phyloP scores from a whole-genome alignment of 2,888 invertebrate species.

The Furcula furcula region DNA sequence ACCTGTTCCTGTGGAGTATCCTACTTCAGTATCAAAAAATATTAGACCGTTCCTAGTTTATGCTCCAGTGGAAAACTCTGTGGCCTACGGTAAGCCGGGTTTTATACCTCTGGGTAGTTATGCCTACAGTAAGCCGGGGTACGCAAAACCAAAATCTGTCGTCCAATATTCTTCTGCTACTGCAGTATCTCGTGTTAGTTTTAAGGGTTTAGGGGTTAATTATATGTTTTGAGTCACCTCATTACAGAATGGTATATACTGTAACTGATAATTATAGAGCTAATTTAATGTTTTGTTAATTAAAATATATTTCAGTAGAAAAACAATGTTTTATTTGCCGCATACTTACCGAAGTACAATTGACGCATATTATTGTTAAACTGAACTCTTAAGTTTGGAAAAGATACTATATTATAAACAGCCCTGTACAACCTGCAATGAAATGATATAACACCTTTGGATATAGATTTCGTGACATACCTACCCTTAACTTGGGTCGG shows the following conservation, averaged over 20 bases:
- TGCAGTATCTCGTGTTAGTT: slow-evolving; percentile 78
- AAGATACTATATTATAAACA: too few species aligned
- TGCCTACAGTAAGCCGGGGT: too few species aligned
- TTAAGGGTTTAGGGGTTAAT: slow-evolving; percentile 74
- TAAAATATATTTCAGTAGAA: neutral
- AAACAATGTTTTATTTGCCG: too few species aligned
- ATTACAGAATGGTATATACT: neutral
- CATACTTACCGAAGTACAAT: too few species aligned
- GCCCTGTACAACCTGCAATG: too few species aligned
- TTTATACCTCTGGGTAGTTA: neutral
- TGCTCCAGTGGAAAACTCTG: slow-evolving; percentile 1
- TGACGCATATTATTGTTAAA: too few species aligned
- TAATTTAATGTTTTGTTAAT: neutral
- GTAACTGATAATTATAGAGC: slow-evolving; percentile 1
- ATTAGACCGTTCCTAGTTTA: neutral
- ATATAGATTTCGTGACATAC: too few species aligned
- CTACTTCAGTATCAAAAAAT: slow-evolving; percentile 2
- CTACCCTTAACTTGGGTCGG: too few species aligned
- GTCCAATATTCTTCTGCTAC: slow-evolving; percentile 28
- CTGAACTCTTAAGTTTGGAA: too few species aligned
- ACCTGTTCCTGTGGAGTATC: slow-evolving; percentile 7
- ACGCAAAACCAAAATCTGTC: slow-evolving; percentile 13
- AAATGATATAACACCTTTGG: too few species aligned
- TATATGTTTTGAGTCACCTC: slow-evolving; percentile 44
- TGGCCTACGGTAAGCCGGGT: neutral